Conservation (phyloP, 2,113 vertebrate species). For the Rhinoptilus africanus region DNA sequence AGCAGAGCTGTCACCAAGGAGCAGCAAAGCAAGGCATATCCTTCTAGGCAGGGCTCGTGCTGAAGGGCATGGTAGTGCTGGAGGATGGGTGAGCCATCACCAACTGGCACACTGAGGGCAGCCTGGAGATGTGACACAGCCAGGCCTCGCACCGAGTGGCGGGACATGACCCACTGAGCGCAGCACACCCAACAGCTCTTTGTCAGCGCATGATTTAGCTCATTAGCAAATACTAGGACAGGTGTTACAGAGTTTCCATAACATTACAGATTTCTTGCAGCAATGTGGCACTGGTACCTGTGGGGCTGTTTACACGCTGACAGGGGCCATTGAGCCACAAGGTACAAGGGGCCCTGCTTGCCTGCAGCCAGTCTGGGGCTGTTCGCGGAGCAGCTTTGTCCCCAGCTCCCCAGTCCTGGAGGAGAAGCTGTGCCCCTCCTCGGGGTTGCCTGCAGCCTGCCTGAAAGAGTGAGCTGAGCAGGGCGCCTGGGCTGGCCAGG, state of each 20-base stretch:
- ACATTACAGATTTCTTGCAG: not conserved
- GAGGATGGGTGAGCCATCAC: not conserved
- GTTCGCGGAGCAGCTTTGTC: not conserved
- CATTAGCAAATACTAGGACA: not conserved
- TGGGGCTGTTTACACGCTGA: fast-evolving
- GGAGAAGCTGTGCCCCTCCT: not conserved
- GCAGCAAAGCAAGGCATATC: not conserved
- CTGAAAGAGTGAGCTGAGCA: not conserved
- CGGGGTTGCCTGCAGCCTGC: not conserved
- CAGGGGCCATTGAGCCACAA: not conserved
- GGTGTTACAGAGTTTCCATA: not conserved
- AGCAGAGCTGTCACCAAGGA: not conserved
- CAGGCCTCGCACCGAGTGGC: not conserved
- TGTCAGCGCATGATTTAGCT: not conserved
- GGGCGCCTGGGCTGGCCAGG: not conserved
- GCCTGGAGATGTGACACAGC: not conserved
- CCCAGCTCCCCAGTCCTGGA: not conserved
- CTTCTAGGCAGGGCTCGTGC: not conserved
- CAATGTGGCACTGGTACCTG: not conserved
- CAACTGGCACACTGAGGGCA: not conserved
- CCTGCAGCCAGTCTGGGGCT: not conserved
- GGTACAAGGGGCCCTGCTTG: not conserved
- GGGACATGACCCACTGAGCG: not conserved
- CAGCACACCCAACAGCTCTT: not conserved
- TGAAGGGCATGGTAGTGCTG: not conserved